Evolutionary conservation across 2,888 invertebrate species (phyloP).

Genomic region (Tipula vernalis): DNA sequence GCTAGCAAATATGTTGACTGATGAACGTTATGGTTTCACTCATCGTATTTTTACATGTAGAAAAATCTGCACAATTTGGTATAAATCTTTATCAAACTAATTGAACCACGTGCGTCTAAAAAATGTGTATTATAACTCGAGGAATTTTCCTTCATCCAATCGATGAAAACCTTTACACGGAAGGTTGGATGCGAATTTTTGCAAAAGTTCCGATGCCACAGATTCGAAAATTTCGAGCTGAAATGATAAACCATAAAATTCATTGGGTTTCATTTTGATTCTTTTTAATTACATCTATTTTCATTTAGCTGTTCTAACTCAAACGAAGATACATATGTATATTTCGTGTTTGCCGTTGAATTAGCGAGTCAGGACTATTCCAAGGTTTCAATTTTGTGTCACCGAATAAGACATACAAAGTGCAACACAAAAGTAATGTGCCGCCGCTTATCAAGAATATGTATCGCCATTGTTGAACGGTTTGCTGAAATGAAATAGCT

Average conservation of each 20-base stretch:
- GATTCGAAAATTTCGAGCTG: background rate
- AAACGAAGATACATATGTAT: background rate
- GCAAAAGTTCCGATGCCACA: background rate
- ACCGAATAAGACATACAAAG: constrained; percentile 40
- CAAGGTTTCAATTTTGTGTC: constrained; percentile 45
- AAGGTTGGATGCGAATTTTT: constrained; percentile 6
- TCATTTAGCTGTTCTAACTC: background rate
- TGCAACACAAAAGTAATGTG: constrained; percentile 26
- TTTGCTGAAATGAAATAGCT: constrained; percentile 37
- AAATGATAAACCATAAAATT: background rate
- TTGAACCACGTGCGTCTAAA: no score
- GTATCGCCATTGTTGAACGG: constrained; percentile 45
- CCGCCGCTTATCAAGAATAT: constrained; percentile 43
- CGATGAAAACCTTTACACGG: constrained; percentile 26
- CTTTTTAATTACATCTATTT: background rate
- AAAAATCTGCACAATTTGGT: no score
- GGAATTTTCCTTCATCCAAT: constrained; percentile 18
- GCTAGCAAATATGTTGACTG: no score
- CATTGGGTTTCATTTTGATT: background rate
- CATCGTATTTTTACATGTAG: no score
- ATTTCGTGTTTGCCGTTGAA: background rate
- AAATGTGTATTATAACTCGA: no score
- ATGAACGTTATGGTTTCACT: no score
- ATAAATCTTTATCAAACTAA: no score
- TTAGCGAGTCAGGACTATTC: constrained; percentile 33